phyloP scores from a whole-genome alignment of 2,797 vertebrate species.

The Stomatorhinus walkeri region DNA sequence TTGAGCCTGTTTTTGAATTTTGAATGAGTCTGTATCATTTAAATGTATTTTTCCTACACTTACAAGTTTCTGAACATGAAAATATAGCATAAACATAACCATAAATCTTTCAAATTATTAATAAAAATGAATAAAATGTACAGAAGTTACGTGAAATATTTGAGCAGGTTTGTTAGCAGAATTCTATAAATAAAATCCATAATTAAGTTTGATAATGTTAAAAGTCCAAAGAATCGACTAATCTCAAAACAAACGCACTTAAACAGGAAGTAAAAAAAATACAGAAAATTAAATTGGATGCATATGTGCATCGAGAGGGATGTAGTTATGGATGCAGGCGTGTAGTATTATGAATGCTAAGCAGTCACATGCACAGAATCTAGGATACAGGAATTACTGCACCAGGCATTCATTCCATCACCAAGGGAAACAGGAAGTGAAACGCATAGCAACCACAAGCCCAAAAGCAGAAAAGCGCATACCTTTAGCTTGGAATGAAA shows the following conservation, averaged over 20 bases:
- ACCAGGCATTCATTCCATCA: conserved; percentile 76
- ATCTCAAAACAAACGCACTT: conserved; percentile 41
- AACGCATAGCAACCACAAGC: conserved; percentile 91
- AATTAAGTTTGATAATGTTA: conserved; percentile 23
- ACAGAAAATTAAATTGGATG: conserved; percentile 21
- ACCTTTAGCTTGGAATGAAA: conserved; percentile 99
- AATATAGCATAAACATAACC: neutral
- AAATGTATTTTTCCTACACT: neutral
- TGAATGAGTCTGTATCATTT: neutral
- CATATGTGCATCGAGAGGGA: conserved; percentile 23
- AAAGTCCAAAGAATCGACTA: conserved; percentile 1
- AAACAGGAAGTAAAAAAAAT: conserved; percentile 19
- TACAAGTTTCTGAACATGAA: neutral
- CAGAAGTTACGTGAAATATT: neutral
- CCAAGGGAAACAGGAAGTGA: conserved; percentile 86
- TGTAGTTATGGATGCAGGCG: conserved; percentile 24
- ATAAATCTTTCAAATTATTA: neutral
- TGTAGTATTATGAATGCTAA: conserved; percentile 50
- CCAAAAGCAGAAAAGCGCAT: conserved; percentile 99
- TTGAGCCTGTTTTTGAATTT: conserved; percentile 10
- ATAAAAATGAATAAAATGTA: neutral
- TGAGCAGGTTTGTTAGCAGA: neutral
- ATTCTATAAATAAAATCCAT: neutral
- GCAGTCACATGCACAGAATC: conserved; percentile 70
- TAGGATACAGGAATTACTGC: conserved; percentile 72